Base-by-base conservation (phyloP, 2,888 invertebrate species). In the Drosophila prolongata region DNA sequence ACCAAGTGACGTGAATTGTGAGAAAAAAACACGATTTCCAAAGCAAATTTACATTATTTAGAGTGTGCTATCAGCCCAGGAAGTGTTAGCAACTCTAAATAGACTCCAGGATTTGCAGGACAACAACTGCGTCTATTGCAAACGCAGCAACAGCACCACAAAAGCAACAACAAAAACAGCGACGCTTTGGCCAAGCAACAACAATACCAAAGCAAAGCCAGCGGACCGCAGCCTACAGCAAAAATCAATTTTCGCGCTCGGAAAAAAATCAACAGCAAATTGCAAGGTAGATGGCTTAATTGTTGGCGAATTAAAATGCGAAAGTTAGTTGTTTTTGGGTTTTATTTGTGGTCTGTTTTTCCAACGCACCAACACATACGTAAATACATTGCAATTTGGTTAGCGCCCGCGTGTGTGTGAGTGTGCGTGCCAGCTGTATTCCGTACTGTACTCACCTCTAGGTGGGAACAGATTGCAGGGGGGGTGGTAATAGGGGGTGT, bases 1-100 rank as follows among this genome's bases (percentile, higher is more conserved):
- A 55, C 59, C 69, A 84, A 87, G 89, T 84, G 83, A 89, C 86
- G 89, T 89, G 83, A 89, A 89, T 80, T 87, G 74, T 40, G 68
- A 24, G 59, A 80, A 68, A 75, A 87, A 87, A 89, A 85, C 75
- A 88, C 77, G 72, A 72, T 73, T 88, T 78, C 79, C 69, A 57
- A 55, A 68, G 69, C 66, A 79, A 72, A 85, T 81, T 44, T 67
- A 50, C 62, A 57, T 44, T 35, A 40, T 44, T 66, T 24, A 34
- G 38, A 13, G 43, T 14, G n/a, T 56, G 38, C 40, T 6, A 16
- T 34, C 16, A 30, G 30, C 34, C 46, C 34, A 43, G 38, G 46
- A 43, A 27, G 42, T 27, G 8, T 19, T 58, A 11, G 10, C 24
- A 16, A 11, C 16, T 11, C 9, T 16, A 10, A 38, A 38, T 2